These are phyloP conservation scores for Lasioglossum vierecki DNA, from an alignment of 2,888 invertebrate species.

Conservation along the genomic window DNA sequence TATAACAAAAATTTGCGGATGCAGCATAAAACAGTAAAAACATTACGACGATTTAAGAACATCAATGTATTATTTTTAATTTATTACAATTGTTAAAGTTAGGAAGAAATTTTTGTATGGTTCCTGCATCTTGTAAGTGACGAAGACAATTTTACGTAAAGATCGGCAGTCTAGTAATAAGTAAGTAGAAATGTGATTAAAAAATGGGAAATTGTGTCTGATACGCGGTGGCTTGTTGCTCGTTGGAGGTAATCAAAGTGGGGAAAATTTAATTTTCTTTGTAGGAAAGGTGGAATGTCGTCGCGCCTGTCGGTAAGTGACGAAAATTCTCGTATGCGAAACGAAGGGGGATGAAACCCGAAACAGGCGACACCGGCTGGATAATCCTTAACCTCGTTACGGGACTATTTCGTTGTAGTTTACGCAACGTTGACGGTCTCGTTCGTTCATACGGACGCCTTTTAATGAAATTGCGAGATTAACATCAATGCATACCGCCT, in stretches of 20 bases:
- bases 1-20: too few relatives aligned
- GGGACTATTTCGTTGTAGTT: constrained; percentile 46
- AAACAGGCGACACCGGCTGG: constrained; percentile 38
- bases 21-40: too few relatives aligned
- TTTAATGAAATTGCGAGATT: constrained; percentile 62
- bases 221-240: neutral
- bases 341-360: constrained; percentile 45
- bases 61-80: too few relatives aligned
- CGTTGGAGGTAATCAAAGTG: constrained; percentile 22
- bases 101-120: too few relatives aligned
- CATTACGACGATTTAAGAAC: too few relatives aligned
- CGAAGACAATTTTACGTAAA: too few relatives aligned
- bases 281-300: neutral
- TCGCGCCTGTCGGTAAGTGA: neutral
- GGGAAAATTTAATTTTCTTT: constrained; percentile 30
- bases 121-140: too few relatives aligned
- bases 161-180: too few relatives aligned
- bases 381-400: constrained; percentile 61
- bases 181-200: too few relatives aligned
- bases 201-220: neutral
- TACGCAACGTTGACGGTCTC: constrained; percentile 36
- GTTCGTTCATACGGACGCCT: constrained; percentile 12
- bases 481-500: constrained; percentile 37
- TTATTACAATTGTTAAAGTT: too few relatives aligned
- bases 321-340: constrained; percentile 34